A percentile compares a stretch with the other conserved stretches of the same genome.
These are phyloP conservation scores for Elgaria multicarinata DNA, from an alignment of 2,113 vertebrate species.

Conservation along the genomic window DNA sequence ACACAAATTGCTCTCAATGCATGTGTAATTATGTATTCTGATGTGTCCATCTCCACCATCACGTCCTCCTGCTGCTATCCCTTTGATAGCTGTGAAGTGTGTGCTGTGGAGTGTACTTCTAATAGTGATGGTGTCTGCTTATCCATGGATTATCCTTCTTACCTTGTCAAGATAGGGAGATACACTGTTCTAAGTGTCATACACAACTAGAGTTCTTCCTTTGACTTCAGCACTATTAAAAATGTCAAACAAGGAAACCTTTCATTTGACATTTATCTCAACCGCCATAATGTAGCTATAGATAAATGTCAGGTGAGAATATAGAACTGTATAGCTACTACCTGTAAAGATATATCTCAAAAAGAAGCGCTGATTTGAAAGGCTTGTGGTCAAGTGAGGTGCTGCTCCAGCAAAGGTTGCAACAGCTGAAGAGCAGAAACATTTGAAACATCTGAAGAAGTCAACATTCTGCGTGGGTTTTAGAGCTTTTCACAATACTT, in stretches of 20 bases:
- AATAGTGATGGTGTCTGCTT: constrained; percentile 3
- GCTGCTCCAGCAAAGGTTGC: constrained; percentile 31
- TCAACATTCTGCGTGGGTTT: neutral
- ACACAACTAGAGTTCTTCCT: constrained; percentile 58
- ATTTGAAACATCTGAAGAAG: constrained; percentile 35
- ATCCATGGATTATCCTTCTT: constrained; percentile 36
- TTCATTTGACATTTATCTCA: constrained; percentile 74
- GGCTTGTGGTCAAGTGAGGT: constrained; percentile 52
- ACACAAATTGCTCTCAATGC: neutral
- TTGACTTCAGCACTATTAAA: constrained; percentile 65
- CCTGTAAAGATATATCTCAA: constrained; percentile 49
- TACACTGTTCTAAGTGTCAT: constrained; percentile 23
- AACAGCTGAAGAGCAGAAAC: neutral
- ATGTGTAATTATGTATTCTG: neutral
- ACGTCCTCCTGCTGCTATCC: neutral
- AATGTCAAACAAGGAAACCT: constrained; percentile 71
- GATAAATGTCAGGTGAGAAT: constrained; percentile 73
- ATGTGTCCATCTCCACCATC: neutral
- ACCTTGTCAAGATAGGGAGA: constrained; percentile 35
- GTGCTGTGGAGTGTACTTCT: neutral
- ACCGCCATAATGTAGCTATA: constrained; percentile 65
- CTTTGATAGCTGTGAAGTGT: neutral
- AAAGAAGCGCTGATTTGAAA: constrained; percentile 59
- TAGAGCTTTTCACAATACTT: neutral
- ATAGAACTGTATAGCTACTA: constrained; percentile 64